Evolutionary conservation across 2,888 invertebrate genomes (phyloP), one percentile per base, ranked within the genome.

Genomic region (Drosophila suboccidentalis): DNA sequence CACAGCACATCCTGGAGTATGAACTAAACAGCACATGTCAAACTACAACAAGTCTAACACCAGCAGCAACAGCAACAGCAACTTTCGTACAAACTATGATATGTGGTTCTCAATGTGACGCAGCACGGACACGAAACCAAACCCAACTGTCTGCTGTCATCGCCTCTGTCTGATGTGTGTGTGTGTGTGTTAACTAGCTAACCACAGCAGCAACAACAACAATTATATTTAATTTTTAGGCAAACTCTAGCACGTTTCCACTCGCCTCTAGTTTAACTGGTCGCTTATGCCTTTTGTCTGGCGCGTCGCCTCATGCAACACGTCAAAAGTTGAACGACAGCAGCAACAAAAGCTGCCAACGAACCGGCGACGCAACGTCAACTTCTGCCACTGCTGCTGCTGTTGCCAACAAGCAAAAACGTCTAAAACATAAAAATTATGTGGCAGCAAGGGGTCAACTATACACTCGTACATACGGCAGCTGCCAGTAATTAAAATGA

Each of bases 251-350:
- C 82, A 81, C 90, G 75, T 78, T 80, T 80, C 67, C 65, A 55
- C 60, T 57, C 55, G 50, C 55, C 51, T 64, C 38, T 29, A 58
- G 73, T 57, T 57, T 39, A 64, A 61, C 60, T 63, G 58, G 81
- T 63, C 62, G 69, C 54, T 71, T 54, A 26, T 60, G 80, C 71
- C 71, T 74, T 80, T 87, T 82, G 83, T 82, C 77, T 77, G 67
- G 39, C 47, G 41, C 74, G 66, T 60, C 68, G 66, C 65, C 75
- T 64, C 82, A 81, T 82, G 82, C 83, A 86, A 88, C 88, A 75
- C 78, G 87, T 84, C 89, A 84, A 89, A 84, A 89, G 82, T 87
- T 87, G 77, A 87, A 89, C 75, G 90, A 90, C 89, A 87, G 76
- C 71, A 68, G 76, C 84, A 81, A 78, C 82, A 85, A 85, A 82